Base-by-base conservation (phyloP, 2,113 vertebrate genomes). In the Chloroceryle aenea region DNA sequence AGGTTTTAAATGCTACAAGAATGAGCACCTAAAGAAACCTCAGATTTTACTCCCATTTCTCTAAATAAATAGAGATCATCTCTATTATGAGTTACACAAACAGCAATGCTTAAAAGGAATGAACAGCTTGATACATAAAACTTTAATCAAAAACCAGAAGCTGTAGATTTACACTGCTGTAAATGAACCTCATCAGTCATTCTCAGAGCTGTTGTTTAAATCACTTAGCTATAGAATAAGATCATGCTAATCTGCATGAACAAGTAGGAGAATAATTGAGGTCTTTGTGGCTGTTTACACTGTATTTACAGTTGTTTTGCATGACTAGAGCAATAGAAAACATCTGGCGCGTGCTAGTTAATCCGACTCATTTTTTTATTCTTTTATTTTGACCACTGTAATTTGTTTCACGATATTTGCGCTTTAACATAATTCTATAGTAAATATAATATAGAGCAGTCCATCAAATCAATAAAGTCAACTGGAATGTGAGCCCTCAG, bases 361-460 rank as follows among this genome's bases (percentile, higher is more conserved):
- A 95, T 92, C 92, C 86, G 61, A 32, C 61, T 88, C 64, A 34
- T 86, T 90, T 71, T 50, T 74, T 83, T 34, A 29, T 42, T 74
- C 36, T 0, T 86, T 95, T 82, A 66, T 76, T 97, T 73, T 94
- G 85, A 93, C 82, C 64, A 48, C 56, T 45, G 16, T 55, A 66
- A 96, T 96, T 93, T 88, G 79, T 84, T 94, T 71, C 72, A 63
- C 55, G 90, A 61, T 85, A 63, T 91, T 94, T 80, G 82, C 40
- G 58, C 47, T 77, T 52, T 55, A 85, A 50, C 40, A 32, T 38
- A 62, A 85, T 82, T 82, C 79, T 22, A 3, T 1, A 45, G 72
- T 21, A 59, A 74, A 40, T 16, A 34, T 36, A 71, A 73, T 19
- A 67, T 0, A 32, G 71, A 62, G 69, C 13, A 23, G 30, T 68